Percentiles rank a stretch among this genome's conserved stretches.
Conservation (phyloP, 2,888 invertebrate species). For the Chymomyza caudatula region DNA sequence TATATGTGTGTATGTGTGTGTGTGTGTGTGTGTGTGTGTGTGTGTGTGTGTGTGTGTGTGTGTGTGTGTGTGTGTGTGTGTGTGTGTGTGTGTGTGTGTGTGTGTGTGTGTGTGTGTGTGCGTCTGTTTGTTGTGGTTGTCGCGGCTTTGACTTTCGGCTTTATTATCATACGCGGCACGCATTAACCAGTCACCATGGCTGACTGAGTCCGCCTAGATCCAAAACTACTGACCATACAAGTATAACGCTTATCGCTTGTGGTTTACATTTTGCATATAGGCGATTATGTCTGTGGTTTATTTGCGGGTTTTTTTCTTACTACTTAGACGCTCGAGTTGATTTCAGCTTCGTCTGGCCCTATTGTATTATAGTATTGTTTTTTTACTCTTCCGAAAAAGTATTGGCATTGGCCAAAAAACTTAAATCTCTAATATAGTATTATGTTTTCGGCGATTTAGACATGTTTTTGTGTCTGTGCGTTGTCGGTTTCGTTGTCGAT, state of each 20-base stretch:
- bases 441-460: too few relatives aligned
- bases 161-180: constrained; percentile 50
- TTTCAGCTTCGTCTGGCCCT: constrained; percentile 5
- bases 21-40: neutral
- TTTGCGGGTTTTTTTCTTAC: constrained; percentile 4
- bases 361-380: neutral
- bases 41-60: neutral
- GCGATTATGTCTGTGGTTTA: neutral
- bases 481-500: too few relatives aligned
- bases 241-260: constrained; percentile 40
- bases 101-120: neutral
- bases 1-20: neutral
- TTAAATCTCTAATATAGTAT: too few relatives aligned
- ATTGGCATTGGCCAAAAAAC: too few relatives aligned
- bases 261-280: constrained; percentile 18
- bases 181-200: constrained; percentile 22
- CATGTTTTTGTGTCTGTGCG: too few relatives aligned
- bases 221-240: constrained; percentile 14
- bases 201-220: neutral
- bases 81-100: neutral
- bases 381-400: too few relatives aligned
- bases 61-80: neutral
- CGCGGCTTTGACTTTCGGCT: constrained; percentile 4
- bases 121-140: neutral
- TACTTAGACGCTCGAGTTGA: constrained; percentile 32